Conservation (phyloP, 2,113 vertebrate species). For the Lucifuga dentata region DNA sequence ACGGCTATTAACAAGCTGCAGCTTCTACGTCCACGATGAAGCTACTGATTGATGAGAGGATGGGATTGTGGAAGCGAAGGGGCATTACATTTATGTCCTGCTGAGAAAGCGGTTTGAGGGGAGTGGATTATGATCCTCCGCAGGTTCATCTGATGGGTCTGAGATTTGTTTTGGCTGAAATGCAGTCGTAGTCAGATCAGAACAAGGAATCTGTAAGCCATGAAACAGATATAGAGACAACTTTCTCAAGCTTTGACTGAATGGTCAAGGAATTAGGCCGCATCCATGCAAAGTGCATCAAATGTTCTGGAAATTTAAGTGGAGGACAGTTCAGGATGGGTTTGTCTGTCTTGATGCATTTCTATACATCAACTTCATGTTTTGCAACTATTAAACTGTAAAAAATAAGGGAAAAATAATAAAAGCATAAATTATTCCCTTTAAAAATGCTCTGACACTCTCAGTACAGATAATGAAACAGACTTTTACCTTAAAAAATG, state of each 20-base stretch:
- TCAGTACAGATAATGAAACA: no score
- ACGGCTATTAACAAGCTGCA: slow-evolving; percentile 30
- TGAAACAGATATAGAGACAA: background rate
- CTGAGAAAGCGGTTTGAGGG: slow-evolving; percentile 25
- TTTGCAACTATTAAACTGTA: no score
- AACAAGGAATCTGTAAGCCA: background rate
- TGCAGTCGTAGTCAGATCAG: slow-evolving; percentile 3
- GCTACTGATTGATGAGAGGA: slow-evolving; percentile 39
- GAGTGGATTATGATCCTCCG: no score
- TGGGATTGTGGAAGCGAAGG: slow-evolving; percentile 18
- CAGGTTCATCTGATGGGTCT: slow-evolving; percentile 26
- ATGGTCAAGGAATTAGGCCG: background rate
- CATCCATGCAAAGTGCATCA: slow-evolving; percentile 2
- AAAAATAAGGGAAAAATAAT: no score
- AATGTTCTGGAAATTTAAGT: background rate
- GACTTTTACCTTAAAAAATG: no score
- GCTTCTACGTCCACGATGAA: slow-evolving; percentile 1
- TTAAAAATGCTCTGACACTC: no score
- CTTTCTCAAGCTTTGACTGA: background rate
- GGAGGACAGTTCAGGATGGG: no score
- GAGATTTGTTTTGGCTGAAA: slow-evolving; percentile 23
- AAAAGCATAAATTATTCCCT: no score
- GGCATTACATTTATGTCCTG: slow-evolving; percentile 2
- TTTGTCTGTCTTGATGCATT: no score
- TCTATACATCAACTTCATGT: no score